Evolutionary conservation across 23 tunicate species (phyloP), one percentile per base, ranked within the genome.

Genomic region (Clavelina lepadiformis): DNA sequence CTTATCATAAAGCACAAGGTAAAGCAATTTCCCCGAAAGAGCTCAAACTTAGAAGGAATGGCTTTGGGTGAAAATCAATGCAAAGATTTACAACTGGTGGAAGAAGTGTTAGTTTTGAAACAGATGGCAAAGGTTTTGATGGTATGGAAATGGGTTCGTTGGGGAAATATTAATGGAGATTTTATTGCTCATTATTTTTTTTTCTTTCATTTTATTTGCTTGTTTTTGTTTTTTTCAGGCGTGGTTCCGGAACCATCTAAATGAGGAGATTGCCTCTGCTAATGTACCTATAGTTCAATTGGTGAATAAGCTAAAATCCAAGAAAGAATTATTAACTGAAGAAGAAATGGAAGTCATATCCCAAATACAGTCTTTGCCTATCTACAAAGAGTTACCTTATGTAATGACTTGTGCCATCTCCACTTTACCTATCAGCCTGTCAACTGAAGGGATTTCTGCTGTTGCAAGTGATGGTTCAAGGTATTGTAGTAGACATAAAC

Each of bases 391-490:
- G 3, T n/a, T 66, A 13, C 72, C 72, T 3, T 5, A 19, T 3
- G 56, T 46, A 13, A 56, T 46, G 34, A 66, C 56, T 3, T 66
- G 72, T 25, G 15, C 35, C 19, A 46, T 66, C 57, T 46, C 72
- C 46, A 37, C 23, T 21, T 46, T 46, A 13, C 72, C 56, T 2
- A 7, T 44, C 29, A 57, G 47, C 30, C 46, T 66, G 11, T 66
- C 72, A 3, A 11, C 57, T 3, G 56, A 66, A 13, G 33, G 72
- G 13, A 26, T 56, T 28, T 30, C 46, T 23, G 72, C 35, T 13
- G 34, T 5, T 44, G 47, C 46, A 13, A 26, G 7, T 4, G 72
- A 66, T 44, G 72, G 72, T 28, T 66, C 72, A 46, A 46, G 72
- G 72, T 66, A 33, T 41, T 41, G 49, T 41, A 41, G 11, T 41